Evolutionary conservation across 2,113 vertebrate genomes (phyloP).

Genomic region (Mustela nigripes): DNA sequence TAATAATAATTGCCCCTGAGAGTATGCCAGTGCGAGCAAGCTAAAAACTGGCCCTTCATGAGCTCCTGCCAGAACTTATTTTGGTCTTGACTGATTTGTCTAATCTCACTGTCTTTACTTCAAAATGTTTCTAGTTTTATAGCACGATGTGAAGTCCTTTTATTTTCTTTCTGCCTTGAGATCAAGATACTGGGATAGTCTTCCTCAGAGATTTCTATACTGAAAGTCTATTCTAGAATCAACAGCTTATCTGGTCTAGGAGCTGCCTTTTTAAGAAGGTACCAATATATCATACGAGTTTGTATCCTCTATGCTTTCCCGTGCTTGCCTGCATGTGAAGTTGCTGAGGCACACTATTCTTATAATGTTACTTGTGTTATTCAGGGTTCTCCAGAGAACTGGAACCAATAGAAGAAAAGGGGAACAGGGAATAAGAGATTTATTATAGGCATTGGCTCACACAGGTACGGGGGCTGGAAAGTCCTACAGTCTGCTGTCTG

Average conservation of each 20-base stretch:
- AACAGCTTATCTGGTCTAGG: neutral
- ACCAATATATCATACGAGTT: neutral
- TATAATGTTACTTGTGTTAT: neutral
- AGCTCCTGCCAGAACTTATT: neutral
- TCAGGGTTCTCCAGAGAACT: neutral
- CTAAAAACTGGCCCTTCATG: neutral
- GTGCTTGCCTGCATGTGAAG: neutral
- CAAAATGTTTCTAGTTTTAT: neutral
- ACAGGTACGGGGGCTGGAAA: neutral
- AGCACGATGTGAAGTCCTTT: neutral
- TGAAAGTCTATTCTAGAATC: neutral
- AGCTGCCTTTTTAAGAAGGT: neutral
- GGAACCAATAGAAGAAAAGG: neutral
- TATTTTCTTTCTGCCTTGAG: neutral
- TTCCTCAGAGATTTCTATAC: neutral
- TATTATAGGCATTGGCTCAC: neutral
- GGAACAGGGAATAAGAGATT: neutral
- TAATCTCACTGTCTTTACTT: neutral
- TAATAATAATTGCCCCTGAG: neutral
- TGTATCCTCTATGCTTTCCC: neutral
- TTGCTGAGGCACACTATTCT: neutral
- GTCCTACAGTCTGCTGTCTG: neutral
- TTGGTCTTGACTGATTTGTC: constrained; percentile 13
- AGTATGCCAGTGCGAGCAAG: neutral
- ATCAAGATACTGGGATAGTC: neutral